Percentiles rank a stretch among this genome's conserved stretches.
Evolutionary conservation across 1,140 invertebrate species (phyloP).

Genomic region (Penaeus chinensis): DNA sequence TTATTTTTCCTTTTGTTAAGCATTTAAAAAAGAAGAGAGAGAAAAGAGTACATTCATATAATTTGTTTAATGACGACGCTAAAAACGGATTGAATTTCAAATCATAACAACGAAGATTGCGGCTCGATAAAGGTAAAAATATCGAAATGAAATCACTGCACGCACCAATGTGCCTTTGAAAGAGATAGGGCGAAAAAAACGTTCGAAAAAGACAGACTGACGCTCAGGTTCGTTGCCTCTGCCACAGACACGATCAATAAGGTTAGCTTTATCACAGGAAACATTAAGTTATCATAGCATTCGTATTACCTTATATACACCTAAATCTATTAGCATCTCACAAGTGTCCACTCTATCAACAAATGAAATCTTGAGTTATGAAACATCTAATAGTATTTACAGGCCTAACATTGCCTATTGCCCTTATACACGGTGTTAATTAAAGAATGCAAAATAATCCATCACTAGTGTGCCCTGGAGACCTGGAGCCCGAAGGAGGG

Average conservation of each 20-base stretch:
- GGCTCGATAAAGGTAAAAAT: too few relatives aligned
- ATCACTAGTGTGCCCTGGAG: neutral
- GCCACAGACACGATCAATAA: constrained; percentile 40
- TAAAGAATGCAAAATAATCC: constrained; percentile 13
- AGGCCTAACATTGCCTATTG: constrained; percentile 56
- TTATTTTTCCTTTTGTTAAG: too few relatives aligned
- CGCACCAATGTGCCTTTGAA: too few relatives aligned
- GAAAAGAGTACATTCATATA: too few relatives aligned
- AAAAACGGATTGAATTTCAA: too few relatives aligned
- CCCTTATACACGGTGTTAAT: constrained; percentile 60
- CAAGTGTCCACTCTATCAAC: constrained; percentile 50
- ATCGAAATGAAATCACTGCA: too few relatives aligned
- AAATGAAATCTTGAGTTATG: constrained; percentile 32
- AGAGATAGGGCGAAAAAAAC: neutral
- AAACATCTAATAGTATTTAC: constrained; percentile 56
- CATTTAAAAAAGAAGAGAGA: too few relatives aligned
- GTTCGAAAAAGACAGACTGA: neutral
- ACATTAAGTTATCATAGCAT: constrained; percentile 56
- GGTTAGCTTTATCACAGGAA: constrained; percentile 54
- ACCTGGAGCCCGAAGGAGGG: too few relatives aligned
- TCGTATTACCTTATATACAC: constrained; percentile 29
- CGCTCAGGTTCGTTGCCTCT: neutral
- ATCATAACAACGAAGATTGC: too few relatives aligned
- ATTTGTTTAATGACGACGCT: too few relatives aligned
- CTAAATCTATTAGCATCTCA: constrained; percentile 44